Base-by-base conservation (phyloP, 2,797 vertebrate genomes). In the Melanotaenia parkinsoni region DNA sequence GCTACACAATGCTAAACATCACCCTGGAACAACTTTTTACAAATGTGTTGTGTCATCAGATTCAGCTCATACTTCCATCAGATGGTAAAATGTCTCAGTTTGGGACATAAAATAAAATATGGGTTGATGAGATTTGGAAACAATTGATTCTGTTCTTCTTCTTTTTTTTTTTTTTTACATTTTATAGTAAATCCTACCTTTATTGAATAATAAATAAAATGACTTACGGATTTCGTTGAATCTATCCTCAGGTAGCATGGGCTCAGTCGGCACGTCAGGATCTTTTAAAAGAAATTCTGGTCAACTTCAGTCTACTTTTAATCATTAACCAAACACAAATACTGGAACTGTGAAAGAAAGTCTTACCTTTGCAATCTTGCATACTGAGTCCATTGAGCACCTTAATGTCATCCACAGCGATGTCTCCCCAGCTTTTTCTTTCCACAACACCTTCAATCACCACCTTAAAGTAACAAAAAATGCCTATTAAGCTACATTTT, bases 381-480 rank as follows among this genome's bases (percentile, higher is more conserved):
- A 95, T 94, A 72, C 94, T 91, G 80, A 97, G 92, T 2, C 95
- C 95, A 74, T 94, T 95, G 60, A 96, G 95, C 73, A 99, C 96
- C 83, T 96, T 96, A 74, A 99, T 96, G 86, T 99, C 97, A 81
- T 99, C 98, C 82, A 99, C 97, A 0, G 98, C 98, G 24, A 99
- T 98, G 82, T 98, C 97, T 50, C 98, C 98, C 79, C 92, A 95
- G 76, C 95, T 98, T 88, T 96, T 96, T 88, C 94, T 96, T 86
- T 97, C 97, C 59, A 98, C 96, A 83, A 96, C 93, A 26, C 97
- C 96, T 89, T 99, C 98, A 56, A 99, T 96, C 86, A 98, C 95
- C 90, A 99, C 97, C 97, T 99, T 77, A 24, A 58, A 88, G 90
- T 86, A 92, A 58, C 4, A 58, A 22, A 38, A 72, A 67, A 5